These are phyloP conservation scores for Neomorphus geoffroyi DNA, from an alignment of 2,797 vertebrate species.

Conservation along the genomic window DNA sequence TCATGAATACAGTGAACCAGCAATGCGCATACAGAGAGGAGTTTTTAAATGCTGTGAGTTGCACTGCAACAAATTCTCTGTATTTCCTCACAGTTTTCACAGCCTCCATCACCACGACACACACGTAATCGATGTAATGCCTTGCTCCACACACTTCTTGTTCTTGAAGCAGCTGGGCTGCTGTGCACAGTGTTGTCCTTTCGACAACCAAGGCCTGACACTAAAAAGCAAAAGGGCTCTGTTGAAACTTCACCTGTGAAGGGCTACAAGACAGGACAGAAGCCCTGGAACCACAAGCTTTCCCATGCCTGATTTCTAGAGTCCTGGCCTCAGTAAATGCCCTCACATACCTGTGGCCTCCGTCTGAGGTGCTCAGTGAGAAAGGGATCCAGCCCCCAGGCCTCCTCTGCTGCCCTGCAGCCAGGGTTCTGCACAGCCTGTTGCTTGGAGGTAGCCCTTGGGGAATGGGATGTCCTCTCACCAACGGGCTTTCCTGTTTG, in stretches of 20 bases:
- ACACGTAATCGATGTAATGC: neutral
- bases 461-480: neutral
- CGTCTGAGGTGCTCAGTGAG: fast-evolving
- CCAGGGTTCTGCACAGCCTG: neutral
- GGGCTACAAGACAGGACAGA: neutral
- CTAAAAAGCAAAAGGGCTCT: neutral
- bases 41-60: neutral
- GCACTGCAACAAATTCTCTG: neutral
- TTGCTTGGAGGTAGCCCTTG: neutral
- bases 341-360: neutral
- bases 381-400: neutral
- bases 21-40: neutral
- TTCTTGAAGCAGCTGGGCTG: neutral
- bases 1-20: neutral
- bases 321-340: neutral
- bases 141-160: neutral
- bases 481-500: neutral
- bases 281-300: neutral
- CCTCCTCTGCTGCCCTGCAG: neutral
- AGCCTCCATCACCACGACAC: neutral
- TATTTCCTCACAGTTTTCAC: neutral
- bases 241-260: neutral
- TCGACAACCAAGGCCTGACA: fast-evolving
- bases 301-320: neutral
- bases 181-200: neutral